Evolutionary conservation across 1,140 invertebrate genomes (phyloP).

Genomic region (Drosophila repletoides): DNA sequence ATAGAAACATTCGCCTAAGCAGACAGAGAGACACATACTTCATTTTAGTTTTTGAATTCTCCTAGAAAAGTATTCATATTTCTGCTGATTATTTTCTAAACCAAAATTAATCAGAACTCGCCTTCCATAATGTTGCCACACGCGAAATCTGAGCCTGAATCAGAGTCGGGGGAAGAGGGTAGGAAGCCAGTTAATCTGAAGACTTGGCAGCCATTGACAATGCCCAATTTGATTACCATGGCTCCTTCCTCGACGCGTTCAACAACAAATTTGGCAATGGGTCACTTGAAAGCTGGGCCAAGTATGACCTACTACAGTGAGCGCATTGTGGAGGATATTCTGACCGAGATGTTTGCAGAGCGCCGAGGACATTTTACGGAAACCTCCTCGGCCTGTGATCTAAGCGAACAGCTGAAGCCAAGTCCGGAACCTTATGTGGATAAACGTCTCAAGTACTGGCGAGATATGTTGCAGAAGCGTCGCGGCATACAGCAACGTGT

Average conservation of each 20-base stretch:
- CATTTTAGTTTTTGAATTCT: neutral
- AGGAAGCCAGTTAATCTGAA: neutral
- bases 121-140: neutral
- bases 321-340: constrained; percentile 51
- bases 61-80: neutral
- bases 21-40: too few relatives aligned
- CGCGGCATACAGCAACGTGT: constrained; percentile 44
- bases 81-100: neutral
- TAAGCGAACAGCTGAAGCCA: neutral
- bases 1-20: too few relatives aligned
- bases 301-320: constrained; percentile 27
- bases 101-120: neutral
- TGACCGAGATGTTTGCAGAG: constrained; percentile 47
- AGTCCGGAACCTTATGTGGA: constrained; percentile 37
- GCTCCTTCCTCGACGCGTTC: neutral
- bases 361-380: constrained; percentile 32
- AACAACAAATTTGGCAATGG: neutral
- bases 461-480: constrained; percentile 46
- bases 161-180: too few relatives aligned
- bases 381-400: constrained; percentile 39
- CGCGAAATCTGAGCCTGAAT: neutral
- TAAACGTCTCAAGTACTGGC: constrained; percentile 63
- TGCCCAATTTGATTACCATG: constrained; percentile 9
- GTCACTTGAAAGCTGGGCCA: neutral
- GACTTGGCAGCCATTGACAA: neutral